Percentiles rank a stretch among this genome's conserved stretches.
Conservation (phyloP, 2,797 vertebrate genomes). For the Gastrophryne carolinensis region DNA sequence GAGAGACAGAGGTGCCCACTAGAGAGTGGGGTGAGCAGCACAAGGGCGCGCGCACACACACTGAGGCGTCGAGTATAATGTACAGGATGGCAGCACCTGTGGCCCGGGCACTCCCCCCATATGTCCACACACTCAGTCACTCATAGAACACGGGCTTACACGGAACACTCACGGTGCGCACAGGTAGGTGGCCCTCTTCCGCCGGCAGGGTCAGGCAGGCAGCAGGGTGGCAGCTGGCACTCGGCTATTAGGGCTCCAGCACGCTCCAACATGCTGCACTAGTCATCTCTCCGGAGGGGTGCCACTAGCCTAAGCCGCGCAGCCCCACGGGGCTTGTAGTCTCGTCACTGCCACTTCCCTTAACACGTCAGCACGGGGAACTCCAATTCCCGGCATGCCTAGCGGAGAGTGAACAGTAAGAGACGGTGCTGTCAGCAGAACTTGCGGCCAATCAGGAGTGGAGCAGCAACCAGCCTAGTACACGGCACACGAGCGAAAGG, state of each 20-base stretch:
- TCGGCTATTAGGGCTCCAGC: slow-evolving; percentile 36
- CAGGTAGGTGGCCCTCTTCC: too few relatives aligned
- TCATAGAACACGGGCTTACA: too few relatives aligned
- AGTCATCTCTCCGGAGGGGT: slow-evolving; percentile 40
- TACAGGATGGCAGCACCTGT: slow-evolving; percentile 8
- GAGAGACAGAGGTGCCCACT: too few relatives aligned
- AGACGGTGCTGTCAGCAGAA: slow-evolving; percentile 39
- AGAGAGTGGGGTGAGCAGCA: too few relatives aligned
- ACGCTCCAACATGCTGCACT: slow-evolving; percentile 45
- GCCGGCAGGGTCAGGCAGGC: too few relatives aligned
- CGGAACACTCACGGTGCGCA: slow-evolving; percentile 2
- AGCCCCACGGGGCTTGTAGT: slow-evolving; percentile 30
- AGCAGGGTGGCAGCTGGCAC: slow-evolving; percentile 13
- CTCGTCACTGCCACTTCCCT: neutral
- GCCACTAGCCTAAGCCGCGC: slow-evolving; percentile 14
- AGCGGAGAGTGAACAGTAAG: slow-evolving; percentile 5
- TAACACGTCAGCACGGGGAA: neutral
- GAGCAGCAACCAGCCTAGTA: slow-evolving; percentile 4
- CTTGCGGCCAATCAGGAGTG: slow-evolving; percentile 28
- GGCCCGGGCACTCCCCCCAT: too few relatives aligned
- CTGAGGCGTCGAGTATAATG: too few relatives aligned
- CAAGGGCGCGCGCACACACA: too few relatives aligned
- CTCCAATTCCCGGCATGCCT: slow-evolving; percentile 36
- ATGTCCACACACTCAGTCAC: too few relatives aligned
- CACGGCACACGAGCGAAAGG: neutral